Evolutionary conservation across 2,888 invertebrate genomes (phyloP).

Genomic region (Chalcosyrphus nemorum): DNA sequence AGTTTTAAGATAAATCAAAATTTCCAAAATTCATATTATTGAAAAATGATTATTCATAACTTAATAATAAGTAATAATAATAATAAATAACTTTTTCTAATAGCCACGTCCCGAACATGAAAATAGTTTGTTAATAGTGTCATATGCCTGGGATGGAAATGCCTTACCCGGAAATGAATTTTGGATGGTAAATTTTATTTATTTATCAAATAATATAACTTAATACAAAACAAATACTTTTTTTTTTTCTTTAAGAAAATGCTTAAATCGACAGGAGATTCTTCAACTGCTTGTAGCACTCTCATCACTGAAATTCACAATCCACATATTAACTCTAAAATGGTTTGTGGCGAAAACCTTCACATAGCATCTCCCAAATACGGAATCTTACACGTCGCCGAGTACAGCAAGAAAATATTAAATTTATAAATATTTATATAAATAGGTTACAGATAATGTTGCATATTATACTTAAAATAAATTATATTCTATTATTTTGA

Average conservation of each 20-base stretch:
- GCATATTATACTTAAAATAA: conserved; percentile 77
- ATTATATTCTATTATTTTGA: conserved; percentile 20
- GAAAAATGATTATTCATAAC: too few species aligned
- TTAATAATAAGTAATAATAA: too few species aligned
- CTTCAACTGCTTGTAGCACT: conserved; percentile 84
- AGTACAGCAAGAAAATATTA: conserved; percentile 75
- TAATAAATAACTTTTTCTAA: not conserved
- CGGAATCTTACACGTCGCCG: conserved; percentile 79
- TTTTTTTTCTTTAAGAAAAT: conserved; percentile 76
- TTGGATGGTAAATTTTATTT: conserved; percentile 83
- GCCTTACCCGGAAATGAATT: conserved; percentile 89
- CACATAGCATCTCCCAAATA: conserved; percentile 82
- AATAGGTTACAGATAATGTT: conserved; percentile 78
- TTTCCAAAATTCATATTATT: too few species aligned
- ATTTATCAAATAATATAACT: not conserved
- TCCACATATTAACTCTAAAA: conserved; percentile 83
- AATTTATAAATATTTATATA: conserved; percentile 29
- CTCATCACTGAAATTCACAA: conserved; percentile 85
- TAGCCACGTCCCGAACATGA: conserved; percentile 77
- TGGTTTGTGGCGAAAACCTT: conserved; percentile 83
- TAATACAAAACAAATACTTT: too few species aligned
- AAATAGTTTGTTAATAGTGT: conserved; percentile 84
- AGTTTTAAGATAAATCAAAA: too few species aligned
- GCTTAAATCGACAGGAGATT: conserved; percentile 83
- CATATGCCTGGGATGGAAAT: conserved; percentile 89